Evolutionary conservation across 2,797 vertebrate species (phyloP).

Genomic region (Lithobates pipiens): DNA sequence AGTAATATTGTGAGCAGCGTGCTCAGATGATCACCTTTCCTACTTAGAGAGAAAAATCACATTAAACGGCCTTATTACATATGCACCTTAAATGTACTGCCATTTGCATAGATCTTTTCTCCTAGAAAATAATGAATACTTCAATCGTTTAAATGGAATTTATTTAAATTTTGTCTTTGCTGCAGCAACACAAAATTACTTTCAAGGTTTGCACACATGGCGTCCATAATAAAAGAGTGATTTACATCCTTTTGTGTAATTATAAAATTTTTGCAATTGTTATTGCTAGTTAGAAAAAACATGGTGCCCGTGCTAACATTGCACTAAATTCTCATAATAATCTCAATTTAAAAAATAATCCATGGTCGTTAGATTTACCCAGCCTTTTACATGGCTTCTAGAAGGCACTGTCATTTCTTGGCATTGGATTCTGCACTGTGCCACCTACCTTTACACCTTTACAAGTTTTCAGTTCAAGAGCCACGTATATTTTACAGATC

Average conservation of each 20-base stretch:
- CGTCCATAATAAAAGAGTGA: slow-evolving; percentile 27
- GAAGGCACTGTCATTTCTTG: no score
- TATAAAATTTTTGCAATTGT: not conserved
- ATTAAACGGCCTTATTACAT: slow-evolving; percentile 44
- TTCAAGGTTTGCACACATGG: slow-evolving; percentile 26
- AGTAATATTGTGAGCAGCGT: not conserved
- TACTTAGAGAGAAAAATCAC: slow-evolving; percentile 46
- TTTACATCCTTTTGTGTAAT: slow-evolving; percentile 24
- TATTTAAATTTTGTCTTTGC: slow-evolving; percentile 48
- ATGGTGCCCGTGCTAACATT: no score
- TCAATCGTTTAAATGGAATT: slow-evolving; percentile 42
- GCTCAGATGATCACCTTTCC: not conserved
- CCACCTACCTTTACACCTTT: no score
- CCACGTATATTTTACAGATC: no score
- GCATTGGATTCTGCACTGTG: no score
- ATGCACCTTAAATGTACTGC: slow-evolving; percentile 31
- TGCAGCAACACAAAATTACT: slow-evolving; percentile 33
- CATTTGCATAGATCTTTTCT: slow-evolving; percentile 54
- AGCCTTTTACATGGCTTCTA: no score
- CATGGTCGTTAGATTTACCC: no score
- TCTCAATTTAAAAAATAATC: no score
- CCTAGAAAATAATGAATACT: slow-evolving; percentile 47
- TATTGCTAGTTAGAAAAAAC: not conserved
- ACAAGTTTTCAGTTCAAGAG: no score
- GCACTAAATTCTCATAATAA: no score